Evolutionary conservation across 1,140 invertebrate species (phyloP).

Genomic region (Drosophila tani): DNA sequence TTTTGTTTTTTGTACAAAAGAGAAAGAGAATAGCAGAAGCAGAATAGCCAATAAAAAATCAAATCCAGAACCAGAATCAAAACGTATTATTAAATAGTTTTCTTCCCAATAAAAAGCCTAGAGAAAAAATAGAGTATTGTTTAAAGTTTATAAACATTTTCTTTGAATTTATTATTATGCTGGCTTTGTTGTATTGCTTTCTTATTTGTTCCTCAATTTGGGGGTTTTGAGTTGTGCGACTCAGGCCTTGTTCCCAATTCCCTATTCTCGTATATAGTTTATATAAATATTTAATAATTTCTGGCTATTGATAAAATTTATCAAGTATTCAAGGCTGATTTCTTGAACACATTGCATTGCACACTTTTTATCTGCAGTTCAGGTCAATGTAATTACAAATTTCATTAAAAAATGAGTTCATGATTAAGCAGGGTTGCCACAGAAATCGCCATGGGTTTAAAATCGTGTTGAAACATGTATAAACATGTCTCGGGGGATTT

Average conservation of each 20-base stretch:
- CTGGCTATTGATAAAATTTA: background rate
- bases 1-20: slow-evolving; percentile 25
- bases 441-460: background rate
- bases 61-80: slow-evolving; percentile 33
- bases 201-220: background rate
- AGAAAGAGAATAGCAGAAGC: slow-evolving; percentile 31
- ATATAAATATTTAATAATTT: background rate
- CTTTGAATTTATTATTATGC: slow-evolving; percentile 28
- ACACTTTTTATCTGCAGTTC: background rate
- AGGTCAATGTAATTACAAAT: background rate
- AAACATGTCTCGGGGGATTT: no score
- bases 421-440: background rate
- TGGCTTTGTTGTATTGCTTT: background rate
- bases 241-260: slow-evolving; percentile 19
- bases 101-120: background rate
- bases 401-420: background rate
- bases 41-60: slow-evolving; percentile 41
- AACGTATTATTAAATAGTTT: slow-evolving; percentile 1
- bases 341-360: slow-evolving; percentile 12
- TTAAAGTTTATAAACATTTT: slow-evolving; percentile 24
- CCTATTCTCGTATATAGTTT: background rate
- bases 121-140: background rate
- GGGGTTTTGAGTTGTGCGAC: slow-evolving; percentile 1
- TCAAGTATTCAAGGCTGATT: slow-evolving; percentile 2
- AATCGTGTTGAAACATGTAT: background rate